Base-by-base conservation (phyloP, 2,888 invertebrate species). In the Tholera decimalis region DNA sequence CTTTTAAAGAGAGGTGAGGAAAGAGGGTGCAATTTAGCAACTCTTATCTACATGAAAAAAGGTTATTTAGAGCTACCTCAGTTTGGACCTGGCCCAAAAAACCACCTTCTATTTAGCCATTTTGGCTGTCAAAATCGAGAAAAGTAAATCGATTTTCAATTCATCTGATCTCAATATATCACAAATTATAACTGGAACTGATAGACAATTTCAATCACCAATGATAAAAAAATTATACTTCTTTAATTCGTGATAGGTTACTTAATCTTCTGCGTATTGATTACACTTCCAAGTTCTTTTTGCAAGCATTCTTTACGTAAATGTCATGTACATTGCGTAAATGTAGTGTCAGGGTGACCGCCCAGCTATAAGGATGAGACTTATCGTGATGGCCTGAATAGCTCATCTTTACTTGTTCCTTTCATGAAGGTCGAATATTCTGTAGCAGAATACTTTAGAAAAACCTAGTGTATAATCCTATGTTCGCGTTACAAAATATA, bases 211-310 rank as follows among this genome's bases (percentile, higher is more conserved):
- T 35, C n/a, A 41, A 8, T n/a, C n/a, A n/a, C n/a, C n/a, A n/a
- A n/a, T n/a, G n/a, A n/a, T n/a, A n/a, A n/a, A n/a, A n/a, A n/a
- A n/a, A n/a, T n/a, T n/a, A 20, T 6, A 11, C 11, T 22, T 20
- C 3, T 33, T n/a, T 11, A 26, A 7, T 15, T 71, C 65, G 73
- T 70, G 65, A 70, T 51, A 70, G 73, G 69, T 56, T 53, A 50
- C 7, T 18, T 35, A 37, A 60, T 69, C 43, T 15, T 22, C 28
- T n/a, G 3, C n/a, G 37, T 37, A 43, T 47, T 26, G 37, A n/a
- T n/a, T 44, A 50, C n/a, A 50, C 35, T 22, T 20, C 28, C 44
- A 24, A 35, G 24, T 58, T 65, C 9, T 59, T 39, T 65, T 39
- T 35, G 47, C 5, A 39, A 28, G 8, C 35, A 51, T 65, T 62